Percentiles rank a stretch among this genome's conserved stretches.
These are phyloP conservation scores for Passer montanus DNA, from an alignment of 2,113 vertebrate genomes.

Conservation along the genomic window DNA sequence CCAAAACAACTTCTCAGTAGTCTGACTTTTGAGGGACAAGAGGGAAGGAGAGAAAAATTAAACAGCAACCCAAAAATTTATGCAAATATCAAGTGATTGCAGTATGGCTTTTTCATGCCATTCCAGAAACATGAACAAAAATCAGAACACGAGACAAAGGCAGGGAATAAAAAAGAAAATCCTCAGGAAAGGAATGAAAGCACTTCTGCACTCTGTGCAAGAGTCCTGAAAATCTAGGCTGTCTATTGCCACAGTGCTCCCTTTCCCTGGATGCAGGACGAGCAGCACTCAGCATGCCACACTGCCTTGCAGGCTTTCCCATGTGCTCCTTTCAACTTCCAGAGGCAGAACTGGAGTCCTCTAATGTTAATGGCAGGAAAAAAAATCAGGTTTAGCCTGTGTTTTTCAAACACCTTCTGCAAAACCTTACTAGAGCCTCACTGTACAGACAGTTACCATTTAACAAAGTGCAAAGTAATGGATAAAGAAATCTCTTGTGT, in stretches of 20 bases:
- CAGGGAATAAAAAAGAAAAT: not conserved
- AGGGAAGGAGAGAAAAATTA: not conserved
- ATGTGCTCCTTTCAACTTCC: not conserved
- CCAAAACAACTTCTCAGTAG: not conserved
- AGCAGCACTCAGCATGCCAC: not conserved
- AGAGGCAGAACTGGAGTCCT: not conserved
- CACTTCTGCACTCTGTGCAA: not conserved
- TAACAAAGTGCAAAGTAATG: slow-evolving; percentile 40
- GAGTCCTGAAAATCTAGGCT: not conserved
- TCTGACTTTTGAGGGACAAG: not conserved
- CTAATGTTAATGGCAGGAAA: not conserved
- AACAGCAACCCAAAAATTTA: not conserved
- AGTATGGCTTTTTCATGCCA: not conserved
- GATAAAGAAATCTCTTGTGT: slow-evolving; percentile 42
- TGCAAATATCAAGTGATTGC: not conserved
- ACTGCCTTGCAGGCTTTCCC: not conserved
- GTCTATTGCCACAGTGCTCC: fast-evolving
- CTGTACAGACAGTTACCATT: not conserved
- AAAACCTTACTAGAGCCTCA: not conserved
- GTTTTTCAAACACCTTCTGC: not conserved
- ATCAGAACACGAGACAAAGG: not conserved
- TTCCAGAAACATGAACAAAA: not conserved
- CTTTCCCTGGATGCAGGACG: not conserved
- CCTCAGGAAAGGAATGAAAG: not conserved
- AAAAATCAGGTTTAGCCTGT: not conserved